Percentiles rank a stretch among this genome's conserved stretches.
Conservation (phyloP, 2,797 vertebrate species). For the Petrocephalus sullivani region DNA sequence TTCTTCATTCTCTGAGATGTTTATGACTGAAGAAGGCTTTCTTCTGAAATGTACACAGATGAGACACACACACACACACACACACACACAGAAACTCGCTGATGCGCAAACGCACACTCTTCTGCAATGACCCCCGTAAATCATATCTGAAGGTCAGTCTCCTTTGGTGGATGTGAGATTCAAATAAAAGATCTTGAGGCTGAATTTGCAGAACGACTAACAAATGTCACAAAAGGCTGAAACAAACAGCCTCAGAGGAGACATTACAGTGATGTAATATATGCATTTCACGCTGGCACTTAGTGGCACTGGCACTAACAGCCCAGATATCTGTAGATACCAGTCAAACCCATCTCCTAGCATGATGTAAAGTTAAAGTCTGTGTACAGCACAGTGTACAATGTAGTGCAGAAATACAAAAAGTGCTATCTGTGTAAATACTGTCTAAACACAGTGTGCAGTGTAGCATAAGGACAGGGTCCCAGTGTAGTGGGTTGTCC, state of each 20-base stretch:
- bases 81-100: not conserved
- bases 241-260: not conserved
- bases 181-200: constrained; percentile 55
- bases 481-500: too few relatives aligned
- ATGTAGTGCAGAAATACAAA: not conserved
- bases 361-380: not conserved
- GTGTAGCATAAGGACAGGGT: too few relatives aligned
- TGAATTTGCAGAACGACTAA: constrained; percentile 34
- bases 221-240: constrained; percentile 20
- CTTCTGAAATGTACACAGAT: not conserved
- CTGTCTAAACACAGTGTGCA: not conserved
- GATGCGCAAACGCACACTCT: not conserved
- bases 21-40: not conserved
- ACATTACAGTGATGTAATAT: not conserved
- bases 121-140: constrained; percentile 35
- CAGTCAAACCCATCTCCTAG: not conserved
- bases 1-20: not conserved
- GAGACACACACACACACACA: not conserved
- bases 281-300: not conserved
- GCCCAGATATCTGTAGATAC: not conserved
- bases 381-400: not conserved
- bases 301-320: not conserved
- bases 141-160: constrained; percentile 57
- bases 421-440: not conserved
- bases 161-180: constrained; percentile 48